phyloP scores from a whole-genome alignment of 2,888 invertebrate species.

The Siphlonurus alternatus region DNA sequence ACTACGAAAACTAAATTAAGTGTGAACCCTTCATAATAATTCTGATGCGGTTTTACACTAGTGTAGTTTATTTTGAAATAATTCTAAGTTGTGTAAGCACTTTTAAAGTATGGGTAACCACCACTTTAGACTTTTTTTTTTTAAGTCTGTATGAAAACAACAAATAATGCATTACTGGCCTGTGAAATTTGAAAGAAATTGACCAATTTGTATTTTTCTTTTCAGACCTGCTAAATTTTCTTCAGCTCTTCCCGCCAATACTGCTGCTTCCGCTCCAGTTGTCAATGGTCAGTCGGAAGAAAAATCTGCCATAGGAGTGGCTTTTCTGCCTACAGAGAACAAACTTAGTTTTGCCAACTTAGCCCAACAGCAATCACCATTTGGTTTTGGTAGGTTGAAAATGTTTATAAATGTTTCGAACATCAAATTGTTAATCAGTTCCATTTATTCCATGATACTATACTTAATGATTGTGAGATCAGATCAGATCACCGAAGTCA shows the following conservation, averaged over 20 bases:
- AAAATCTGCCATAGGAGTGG: slow-evolving; percentile 14
- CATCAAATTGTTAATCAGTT: not conserved
- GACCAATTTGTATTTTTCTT: no score
- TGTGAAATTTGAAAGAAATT: no score
- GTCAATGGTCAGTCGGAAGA: not conserved
- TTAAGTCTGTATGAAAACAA: no score
- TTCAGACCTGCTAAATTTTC: not conserved
- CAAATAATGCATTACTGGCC: no score
- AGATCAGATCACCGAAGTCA: no score
- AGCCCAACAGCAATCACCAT: slow-evolving; percentile 6
- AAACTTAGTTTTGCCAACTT: slow-evolving; percentile 12
- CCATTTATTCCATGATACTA: no score
- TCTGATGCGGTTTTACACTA: no score
- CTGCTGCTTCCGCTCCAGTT: not conserved
- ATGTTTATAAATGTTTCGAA: not conserved
- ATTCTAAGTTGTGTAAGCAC: not conserved
- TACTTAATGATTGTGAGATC: no score
- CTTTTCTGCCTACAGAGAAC: slow-evolving; percentile 19
- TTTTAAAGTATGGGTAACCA: not conserved
- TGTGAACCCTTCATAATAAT: no score
- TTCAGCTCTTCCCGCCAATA: not conserved
- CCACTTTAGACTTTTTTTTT: no score
- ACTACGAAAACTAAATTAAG: no score
- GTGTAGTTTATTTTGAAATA: no score
- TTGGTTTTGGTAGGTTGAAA: not conserved